These are phyloP conservation scores for Rhynchopsitta pachyrhyncha DNA, from an alignment of 2,113 vertebrate species.

Conservation along the genomic window DNA sequence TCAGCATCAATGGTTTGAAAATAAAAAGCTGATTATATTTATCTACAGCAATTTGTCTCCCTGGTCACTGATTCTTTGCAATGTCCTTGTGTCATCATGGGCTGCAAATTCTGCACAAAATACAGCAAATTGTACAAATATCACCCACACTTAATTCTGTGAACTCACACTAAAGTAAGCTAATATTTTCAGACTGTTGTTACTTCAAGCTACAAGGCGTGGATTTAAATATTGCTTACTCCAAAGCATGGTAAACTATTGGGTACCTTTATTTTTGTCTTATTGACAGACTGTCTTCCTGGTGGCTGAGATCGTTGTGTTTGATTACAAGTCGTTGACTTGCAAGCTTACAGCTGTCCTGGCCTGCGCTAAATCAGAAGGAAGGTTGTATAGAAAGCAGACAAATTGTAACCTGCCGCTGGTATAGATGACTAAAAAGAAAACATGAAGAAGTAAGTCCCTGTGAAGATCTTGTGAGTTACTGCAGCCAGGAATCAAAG, in stretches of 20 bases:
- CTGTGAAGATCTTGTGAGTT: neutral
- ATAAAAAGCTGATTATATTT: neutral
- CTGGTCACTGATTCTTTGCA: neutral
- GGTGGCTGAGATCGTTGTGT: neutral
- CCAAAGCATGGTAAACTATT: neutral
- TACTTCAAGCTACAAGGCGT: neutral
- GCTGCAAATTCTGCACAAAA: neutral
- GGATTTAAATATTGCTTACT: neutral
- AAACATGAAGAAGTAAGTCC: neutral
- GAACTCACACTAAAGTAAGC: neutral
- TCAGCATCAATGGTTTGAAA: neutral
- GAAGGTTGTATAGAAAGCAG: neutral
- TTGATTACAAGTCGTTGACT: slow-evolving; percentile 32
- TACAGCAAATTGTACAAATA: neutral
- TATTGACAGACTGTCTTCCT: neutral
- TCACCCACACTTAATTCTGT: neutral
- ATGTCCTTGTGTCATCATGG: neutral
- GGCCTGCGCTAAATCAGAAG: neutral
- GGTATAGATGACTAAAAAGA: neutral
- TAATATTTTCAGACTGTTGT: neutral
- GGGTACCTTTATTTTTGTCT: neutral
- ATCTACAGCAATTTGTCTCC: neutral
- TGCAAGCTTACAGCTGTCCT: neutral
- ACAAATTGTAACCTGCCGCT: neutral
- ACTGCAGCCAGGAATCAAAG: neutral